These are phyloP conservation scores for Drosophila carrolli DNA, from an alignment of 1,140 invertebrate species.

Conservation along the genomic window DNA sequence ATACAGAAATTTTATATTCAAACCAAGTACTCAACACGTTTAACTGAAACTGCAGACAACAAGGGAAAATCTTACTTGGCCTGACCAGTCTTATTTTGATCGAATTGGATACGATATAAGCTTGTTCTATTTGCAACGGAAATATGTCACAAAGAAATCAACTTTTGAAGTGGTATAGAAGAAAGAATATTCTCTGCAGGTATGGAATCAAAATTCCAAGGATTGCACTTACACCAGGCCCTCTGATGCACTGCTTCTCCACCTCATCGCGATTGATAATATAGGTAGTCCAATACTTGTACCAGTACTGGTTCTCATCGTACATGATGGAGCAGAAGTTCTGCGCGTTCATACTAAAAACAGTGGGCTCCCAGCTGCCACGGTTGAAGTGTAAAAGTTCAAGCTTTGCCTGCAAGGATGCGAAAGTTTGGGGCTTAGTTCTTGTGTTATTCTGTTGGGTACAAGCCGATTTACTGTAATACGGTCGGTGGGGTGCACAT, in stretches of 20 bases:
- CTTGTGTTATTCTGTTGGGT: too few species aligned
- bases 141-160: too few species aligned
- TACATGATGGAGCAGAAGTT: slow-evolving; percentile 62
- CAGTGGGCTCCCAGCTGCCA: slow-evolving; percentile 60
- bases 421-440: not conserved
- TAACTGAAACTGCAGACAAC: too few species aligned
- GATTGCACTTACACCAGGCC: slow-evolving; percentile 44
- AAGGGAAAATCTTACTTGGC: too few species aligned
- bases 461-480: slow-evolving; percentile 32
- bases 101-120: too few species aligned
- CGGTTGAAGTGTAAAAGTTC: slow-evolving; percentile 39
- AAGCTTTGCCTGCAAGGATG: not conserved
- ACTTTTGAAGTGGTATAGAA: too few species aligned
- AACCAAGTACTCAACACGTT: too few species aligned
- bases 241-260: slow-evolving; percentile 21
- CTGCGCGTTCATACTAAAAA: slow-evolving; percentile 27
- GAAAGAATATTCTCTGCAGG: too few species aligned
- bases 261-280: slow-evolving; percentile 20
- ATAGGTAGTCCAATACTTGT: slow-evolving; percentile 35
- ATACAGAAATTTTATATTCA: too few species aligned
- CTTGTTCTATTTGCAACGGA: too few species aligned
- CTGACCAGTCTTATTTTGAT: too few species aligned
- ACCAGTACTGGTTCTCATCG: slow-evolving; percentile 62
- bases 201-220: too few species aligned
- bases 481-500: slow-evolving; percentile 48